Percentiles rank a stretch among this genome's conserved stretches.
phyloP scores from a whole-genome alignment of 2,113 vertebrate species.

The Chionodraco myersi region DNA sequence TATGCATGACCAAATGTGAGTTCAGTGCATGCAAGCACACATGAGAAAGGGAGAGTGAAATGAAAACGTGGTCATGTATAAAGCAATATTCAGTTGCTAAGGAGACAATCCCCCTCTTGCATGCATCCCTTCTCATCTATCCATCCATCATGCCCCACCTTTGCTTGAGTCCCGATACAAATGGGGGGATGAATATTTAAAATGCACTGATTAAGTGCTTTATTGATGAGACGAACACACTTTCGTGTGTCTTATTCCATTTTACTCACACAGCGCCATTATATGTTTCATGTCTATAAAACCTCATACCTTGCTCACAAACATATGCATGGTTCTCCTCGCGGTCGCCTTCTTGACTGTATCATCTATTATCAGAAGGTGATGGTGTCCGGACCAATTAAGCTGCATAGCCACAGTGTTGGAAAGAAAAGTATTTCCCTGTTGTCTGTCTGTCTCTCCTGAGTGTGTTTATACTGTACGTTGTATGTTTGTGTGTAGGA shows the following conservation, averaged over 20 bases:
- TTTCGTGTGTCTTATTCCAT: not conserved
- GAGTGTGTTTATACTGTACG: not conserved
- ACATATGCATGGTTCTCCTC: conserved; percentile 7
- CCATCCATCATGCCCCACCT: conserved; percentile 28
- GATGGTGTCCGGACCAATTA: conserved; percentile 49
- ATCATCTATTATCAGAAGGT: conserved; percentile 40
- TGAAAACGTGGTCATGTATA: not conserved
- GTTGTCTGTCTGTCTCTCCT: not conserved
- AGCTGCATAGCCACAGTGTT: not conserved
- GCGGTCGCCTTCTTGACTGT: conserved; percentile 19
- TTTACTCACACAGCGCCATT: not conserved
- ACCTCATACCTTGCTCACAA: not conserved
- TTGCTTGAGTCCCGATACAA: conserved; percentile 27
- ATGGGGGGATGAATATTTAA: conserved; percentile 46
- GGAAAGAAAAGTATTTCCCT: not conserved
- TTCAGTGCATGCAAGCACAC: not conserved
- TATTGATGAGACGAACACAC: conserved; percentile 46
- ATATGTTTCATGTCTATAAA: not conserved
- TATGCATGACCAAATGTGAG: too few relatives aligned
- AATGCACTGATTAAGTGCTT: conserved; percentile 51
- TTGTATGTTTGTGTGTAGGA: conserved; percentile 1
- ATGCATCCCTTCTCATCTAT: conserved; percentile 23
- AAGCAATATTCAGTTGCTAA: conserved; percentile 48
- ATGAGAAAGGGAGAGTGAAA: conserved; percentile 3
- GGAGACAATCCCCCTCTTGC: conserved; percentile 43